Evolutionary conservation across 2,888 invertebrate genomes (phyloP).

Genomic region (Invenusta paracnida): DNA sequence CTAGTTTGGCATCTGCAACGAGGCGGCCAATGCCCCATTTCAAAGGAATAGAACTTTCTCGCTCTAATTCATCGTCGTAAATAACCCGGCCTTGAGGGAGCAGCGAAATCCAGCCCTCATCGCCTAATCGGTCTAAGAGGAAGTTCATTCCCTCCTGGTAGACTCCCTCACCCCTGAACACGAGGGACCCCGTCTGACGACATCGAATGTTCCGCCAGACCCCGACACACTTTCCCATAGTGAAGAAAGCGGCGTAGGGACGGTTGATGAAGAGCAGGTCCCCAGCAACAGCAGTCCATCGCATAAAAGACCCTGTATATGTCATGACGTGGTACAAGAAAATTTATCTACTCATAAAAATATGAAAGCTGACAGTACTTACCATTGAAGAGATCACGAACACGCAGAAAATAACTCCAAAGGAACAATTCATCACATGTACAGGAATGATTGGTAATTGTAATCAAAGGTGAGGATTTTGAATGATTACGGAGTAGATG

Average conservation of each 20-base stretch:
- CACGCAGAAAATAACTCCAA: not conserved
- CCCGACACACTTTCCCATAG: not conserved
- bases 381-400: not conserved
- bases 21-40: constrained; percentile 39
- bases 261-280: constrained; percentile 29
- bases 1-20: constrained; percentile 10
- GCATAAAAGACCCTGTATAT: not conserved
- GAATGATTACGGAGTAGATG: not conserved
- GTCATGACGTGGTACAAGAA: too few relatives aligned
- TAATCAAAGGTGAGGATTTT: not conserved
- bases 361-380: not conserved
- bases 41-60: not conserved
- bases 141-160: constrained; percentile 25
- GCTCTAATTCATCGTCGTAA: not conserved
- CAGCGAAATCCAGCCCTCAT: constrained; percentile 9
- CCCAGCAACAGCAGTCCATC: constrained; percentile 20
- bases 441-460: not conserved
- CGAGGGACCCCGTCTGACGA: constrained; percentile 1
- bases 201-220: constrained; percentile 24
- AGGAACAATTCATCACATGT: not conserved
- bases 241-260: constrained; percentile 10
- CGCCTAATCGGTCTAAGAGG: not conserved
- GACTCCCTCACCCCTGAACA: constrained; percentile 3
- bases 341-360: too few relatives aligned
- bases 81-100: constrained; percentile 23